Evolutionary conservation across 2,113 vertebrate genomes (phyloP).

Genomic region (Xenopus laevis): DNA sequence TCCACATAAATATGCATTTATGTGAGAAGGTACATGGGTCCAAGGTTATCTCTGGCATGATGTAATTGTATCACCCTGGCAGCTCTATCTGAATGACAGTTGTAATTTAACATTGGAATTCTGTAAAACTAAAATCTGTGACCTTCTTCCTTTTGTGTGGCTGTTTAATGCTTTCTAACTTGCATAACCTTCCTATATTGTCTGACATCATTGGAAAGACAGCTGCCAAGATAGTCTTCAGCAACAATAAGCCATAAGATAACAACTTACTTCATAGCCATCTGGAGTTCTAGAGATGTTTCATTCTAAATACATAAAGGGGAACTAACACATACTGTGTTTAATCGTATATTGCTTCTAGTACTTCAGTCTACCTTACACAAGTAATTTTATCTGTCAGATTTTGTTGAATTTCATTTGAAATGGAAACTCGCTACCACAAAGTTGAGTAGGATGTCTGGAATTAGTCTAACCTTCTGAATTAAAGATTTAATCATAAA

Average conservation of each 20-base stretch:
- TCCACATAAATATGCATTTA: too few species aligned
- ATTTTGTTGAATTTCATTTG: too few species aligned
- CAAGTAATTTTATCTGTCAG: not conserved
- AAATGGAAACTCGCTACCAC: too few species aligned
- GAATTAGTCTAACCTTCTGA: too few species aligned
- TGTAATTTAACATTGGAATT: conserved; percentile 10
- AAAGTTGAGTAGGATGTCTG: too few species aligned
- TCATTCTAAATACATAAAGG: conserved; percentile 12
- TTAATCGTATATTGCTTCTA: not conserved
- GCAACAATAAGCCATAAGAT: conserved; percentile 24
- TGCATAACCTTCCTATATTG: conserved; percentile 6
- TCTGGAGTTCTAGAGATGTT: conserved; percentile 24
- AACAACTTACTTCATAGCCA: conserved; percentile 23
- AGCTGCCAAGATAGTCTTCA: conserved; percentile 12
- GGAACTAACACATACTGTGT: not conserved
- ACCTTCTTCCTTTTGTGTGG: conserved; percentile 10
- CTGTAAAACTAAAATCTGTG: not conserved
- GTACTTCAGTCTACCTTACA: not conserved
- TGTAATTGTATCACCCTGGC: not conserved
- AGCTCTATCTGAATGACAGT: not conserved
- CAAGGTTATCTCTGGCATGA: not conserved
- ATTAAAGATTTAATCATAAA: too few species aligned
- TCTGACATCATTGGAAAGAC: not conserved
- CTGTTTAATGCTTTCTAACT: not conserved
- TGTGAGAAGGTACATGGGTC: not conserved